Evolutionary conservation across 2,113 vertebrate species (phyloP), one percentile per base, ranked within the genome.

Genomic region (Pyxicephalus adspersus): DNA sequence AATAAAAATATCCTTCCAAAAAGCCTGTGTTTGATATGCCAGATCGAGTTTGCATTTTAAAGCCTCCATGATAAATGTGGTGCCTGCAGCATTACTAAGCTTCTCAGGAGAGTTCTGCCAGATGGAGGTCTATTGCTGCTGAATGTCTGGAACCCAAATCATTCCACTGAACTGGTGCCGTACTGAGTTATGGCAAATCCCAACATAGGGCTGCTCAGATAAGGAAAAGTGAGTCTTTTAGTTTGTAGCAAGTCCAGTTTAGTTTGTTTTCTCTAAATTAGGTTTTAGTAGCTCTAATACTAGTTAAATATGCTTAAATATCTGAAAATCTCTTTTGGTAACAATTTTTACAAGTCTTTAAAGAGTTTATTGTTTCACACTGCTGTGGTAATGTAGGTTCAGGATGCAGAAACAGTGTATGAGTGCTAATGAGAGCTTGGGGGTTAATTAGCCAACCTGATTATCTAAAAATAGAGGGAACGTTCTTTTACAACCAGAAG

Each of bases 371-470:
- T 28, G 28, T 73, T 6, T 29, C 7, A 34, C 16, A 23, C 28
- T 52, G 25, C 28, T 34, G 23, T 57, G 28, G 54, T 58, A 58
- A 74, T 75, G 22, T 45, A 75, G 29, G 72, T n/a, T 50, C 45
- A 45, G 15, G 58, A 50, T 50, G 8, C 72, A 50, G 15, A 76
- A 75, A 45, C 57, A 29, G 34, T 50, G 23, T 76, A 58, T 50
- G 73, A 63, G 57, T 28, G 58, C 73, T 76, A 76, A 63, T 76
- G 58, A 61, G 57, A 76, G 73, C 58, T 75, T 45, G 72, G 72
- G 72, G 31, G 72, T 75, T 76, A 76, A 76, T 76, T 76, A 76
- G 38, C 31, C 11, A 76, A 76, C 57, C 31, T 63, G 45, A 26
- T 18, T 38, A 63, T 25, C 57, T 76, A 76, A 63, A 63, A 76